A percentile compares a stretch with the other conserved stretches of the same genome.
Evolutionary conservation across 1,140 invertebrate species (phyloP).

Genomic region (Microplitis mediator): DNA sequence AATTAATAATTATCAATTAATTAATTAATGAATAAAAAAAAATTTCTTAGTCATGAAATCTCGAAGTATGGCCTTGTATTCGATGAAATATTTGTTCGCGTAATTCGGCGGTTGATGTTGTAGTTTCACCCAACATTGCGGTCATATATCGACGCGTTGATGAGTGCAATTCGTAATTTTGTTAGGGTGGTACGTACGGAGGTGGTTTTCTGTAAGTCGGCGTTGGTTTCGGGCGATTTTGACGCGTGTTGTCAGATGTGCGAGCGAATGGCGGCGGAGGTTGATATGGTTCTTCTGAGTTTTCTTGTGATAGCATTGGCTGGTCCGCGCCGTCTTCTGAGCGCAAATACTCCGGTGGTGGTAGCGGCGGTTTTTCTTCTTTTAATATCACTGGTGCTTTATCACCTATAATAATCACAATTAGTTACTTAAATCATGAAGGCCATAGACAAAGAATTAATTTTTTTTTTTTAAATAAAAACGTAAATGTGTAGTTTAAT

Average conservation of each 20-base stretch:
- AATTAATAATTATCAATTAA: too few relatives aligned
- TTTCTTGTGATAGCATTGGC: constrained; percentile 58
- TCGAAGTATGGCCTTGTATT: constrained; percentile 22
- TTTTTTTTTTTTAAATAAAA: too few relatives aligned
- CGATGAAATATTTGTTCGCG: constrained; percentile 55
- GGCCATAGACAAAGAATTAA: too few relatives aligned
- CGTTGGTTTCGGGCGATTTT: constrained; percentile 76
- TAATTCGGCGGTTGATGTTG: constrained; percentile 40
- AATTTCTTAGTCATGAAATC: too few relatives aligned
- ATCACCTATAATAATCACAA: constrained; percentile 58
- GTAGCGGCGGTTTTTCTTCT: constrained; percentile 88
- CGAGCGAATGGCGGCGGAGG: constrained; percentile 79
- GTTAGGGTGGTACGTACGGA: constrained; percentile 90
- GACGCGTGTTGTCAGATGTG: constrained; percentile 69
- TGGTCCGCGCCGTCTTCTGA: constrained; percentile 60
- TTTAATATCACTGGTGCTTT: constrained; percentile 91
- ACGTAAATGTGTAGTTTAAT: too few relatives aligned
- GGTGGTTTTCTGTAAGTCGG: constrained; percentile 89
- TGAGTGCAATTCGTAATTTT: constrained; percentile 48
- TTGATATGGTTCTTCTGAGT: constrained; percentile 65
- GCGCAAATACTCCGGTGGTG: constrained; percentile 77
- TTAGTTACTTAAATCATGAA: not conserved
- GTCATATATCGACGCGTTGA: constrained; percentile 56
- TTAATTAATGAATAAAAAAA: too few relatives aligned
- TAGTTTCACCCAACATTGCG: constrained; percentile 53